phyloP scores from a whole-genome alignment of 2,888 invertebrate genomes.

The Rhingia rostrata region DNA sequence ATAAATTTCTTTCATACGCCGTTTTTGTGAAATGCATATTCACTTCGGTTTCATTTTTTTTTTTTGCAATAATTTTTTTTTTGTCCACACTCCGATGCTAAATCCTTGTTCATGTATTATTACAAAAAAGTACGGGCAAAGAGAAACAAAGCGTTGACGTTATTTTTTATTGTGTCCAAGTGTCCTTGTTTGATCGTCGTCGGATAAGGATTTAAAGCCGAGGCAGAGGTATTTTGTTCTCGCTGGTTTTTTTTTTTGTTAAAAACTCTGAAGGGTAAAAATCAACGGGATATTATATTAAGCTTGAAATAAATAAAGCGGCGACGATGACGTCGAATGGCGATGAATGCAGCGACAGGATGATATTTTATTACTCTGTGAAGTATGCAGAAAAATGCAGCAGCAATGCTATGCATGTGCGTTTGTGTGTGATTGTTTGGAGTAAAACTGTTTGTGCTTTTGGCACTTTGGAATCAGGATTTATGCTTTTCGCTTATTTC shows the following conservation, averaged over 20 bases:
- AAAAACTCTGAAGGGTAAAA: constrained; percentile 53
- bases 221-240: constrained; percentile 17
- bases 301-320: constrained; percentile 69
- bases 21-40: constrained; percentile 65
- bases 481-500: constrained; percentile 60
- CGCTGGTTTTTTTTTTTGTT: constrained; percentile 12
- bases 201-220: constrained; percentile 61
- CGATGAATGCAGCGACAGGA: constrained; percentile 67
- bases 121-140: constrained; percentile 41
- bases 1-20: constrained; percentile 71
- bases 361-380: constrained; percentile 69
- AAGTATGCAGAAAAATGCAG: constrained; percentile 50
- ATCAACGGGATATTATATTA: constrained; percentile 69
- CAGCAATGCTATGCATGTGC: background rate
- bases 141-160: constrained; percentile 56
- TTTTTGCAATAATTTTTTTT: constrained; percentile 39
- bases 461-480: constrained; percentile 73
- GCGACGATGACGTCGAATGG: constrained; percentile 65
- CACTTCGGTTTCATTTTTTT: constrained; percentile 47
- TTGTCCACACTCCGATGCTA: constrained; percentile 49
- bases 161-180: constrained; percentile 65
- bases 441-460: constrained; percentile 69
- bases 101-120: constrained; percentile 65
- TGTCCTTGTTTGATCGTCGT: constrained; percentile 66
- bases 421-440: constrained; percentile 5